Base-by-base conservation (phyloP, 2,888 invertebrate genomes). In the Melieria crassipennis region DNA sequence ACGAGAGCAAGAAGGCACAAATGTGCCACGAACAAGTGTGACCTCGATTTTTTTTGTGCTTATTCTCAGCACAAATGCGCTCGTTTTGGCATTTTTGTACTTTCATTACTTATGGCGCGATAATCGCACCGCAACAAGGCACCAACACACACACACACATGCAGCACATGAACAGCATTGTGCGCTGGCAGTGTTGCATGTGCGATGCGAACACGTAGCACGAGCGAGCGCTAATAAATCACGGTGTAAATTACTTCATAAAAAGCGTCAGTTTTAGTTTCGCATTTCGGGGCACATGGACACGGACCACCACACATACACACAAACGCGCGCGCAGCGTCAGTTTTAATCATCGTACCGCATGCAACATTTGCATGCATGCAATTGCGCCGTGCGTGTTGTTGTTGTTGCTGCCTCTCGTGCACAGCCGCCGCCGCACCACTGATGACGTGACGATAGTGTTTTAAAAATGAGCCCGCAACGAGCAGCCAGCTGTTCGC, bases 221-320 rank as follows among this genome's bases (percentile, higher is more conserved):
- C 30, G 30, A 30, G 30, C 30, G 30, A 30, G 30, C 16, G 69
- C 78, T 75, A 78, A 80, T 79, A 79, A 80, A 79, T 80, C 78
- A 79, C 73, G 68, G 77, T 76, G 76, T 78, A 78, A 79, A 79
- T 80, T 78, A 78, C 76, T 78, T 77, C 74, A 78, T 77, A 77
- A 78, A 79, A 79, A 78, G 73, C 69, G 68, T 67, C 69, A 72
- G 69, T 73, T 75, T 73, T 73, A 66, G 66, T 60, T 64, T 65
- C 60, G 64, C 57, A 69, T 72, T 68, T 65, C 61, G 3, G 13
- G 5, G 13, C 42, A 65, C 52, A 43, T 43, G 45, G 43, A 10
- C 11, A 11, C 50, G 50, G 10, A 50, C 50, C 10, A 43, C 4
- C 60, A 16, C 9, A 62, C 16, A 9, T 10, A 9, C 47, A 13